phyloP scores from a whole-genome alignment of 1,140 invertebrate genomes.

The Monochamus saltuarius region DNA sequence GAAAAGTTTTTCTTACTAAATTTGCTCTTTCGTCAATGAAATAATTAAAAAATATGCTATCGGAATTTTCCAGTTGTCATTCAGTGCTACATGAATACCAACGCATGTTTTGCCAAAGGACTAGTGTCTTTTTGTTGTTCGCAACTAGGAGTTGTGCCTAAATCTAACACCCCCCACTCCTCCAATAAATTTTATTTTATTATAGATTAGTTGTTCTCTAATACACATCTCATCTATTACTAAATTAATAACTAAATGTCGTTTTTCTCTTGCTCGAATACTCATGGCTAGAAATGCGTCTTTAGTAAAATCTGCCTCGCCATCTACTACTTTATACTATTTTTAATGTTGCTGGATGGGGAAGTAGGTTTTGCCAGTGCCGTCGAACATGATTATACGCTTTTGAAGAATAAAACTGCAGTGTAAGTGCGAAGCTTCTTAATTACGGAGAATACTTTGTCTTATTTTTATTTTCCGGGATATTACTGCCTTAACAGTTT shows the following conservation, averaged over 20 bases:
- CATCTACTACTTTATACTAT: slow-evolving; percentile 26
- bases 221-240: slow-evolving; percentile 43
- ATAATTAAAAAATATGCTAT: slow-evolving; percentile 46
- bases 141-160: slow-evolving; percentile 34
- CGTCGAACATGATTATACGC: slow-evolving; percentile 29
- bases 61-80: slow-evolving; percentile 46
- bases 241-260: slow-evolving; percentile 28
- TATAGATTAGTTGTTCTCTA: slow-evolving; percentile 31
- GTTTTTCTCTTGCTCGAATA: slow-evolving; percentile 3
- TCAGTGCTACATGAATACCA: slow-evolving; percentile 46
- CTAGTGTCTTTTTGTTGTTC: too few species aligned
- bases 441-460: slow-evolving; percentile 13
- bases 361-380: slow-evolving; percentile 22
- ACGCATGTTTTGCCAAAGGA: slow-evolving; percentile 46
- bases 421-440: slow-evolving; percentile 27
- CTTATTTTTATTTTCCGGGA: slow-evolving; percentile 6
- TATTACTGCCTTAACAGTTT: slow-evolving; percentile 3
- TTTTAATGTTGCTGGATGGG: slow-evolving; percentile 25
- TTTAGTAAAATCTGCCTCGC: slow-evolving; percentile 22
- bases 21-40: slow-evolving; percentile 35
- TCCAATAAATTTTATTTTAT: slow-evolving; percentile 38
- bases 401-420: slow-evolving; percentile 23
- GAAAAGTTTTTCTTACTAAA: slow-evolving; percentile 34
- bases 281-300: slow-evolving; percentile 22
- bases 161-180: slow-evolving; percentile 27